These are phyloP conservation scores for Podarcis cretensis DNA, from an alignment of 2,113 vertebrate species.

Conservation along the genomic window DNA sequence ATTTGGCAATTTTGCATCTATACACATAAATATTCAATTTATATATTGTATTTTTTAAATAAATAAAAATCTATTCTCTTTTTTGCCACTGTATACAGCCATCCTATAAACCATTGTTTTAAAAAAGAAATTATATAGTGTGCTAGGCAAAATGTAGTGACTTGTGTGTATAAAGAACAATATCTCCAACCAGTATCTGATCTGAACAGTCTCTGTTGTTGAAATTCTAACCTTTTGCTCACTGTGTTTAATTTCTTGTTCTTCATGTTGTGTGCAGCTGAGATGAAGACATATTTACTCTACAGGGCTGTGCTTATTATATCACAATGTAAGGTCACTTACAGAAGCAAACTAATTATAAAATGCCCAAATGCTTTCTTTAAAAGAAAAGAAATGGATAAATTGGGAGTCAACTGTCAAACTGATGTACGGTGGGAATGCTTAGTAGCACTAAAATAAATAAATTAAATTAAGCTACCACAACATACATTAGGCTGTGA, in stretches of 20 bases:
- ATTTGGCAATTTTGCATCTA: too few species aligned
- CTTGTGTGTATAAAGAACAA: neutral
- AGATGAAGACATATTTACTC: conserved; percentile 20
- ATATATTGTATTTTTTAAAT: too few species aligned
- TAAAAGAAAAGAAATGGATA: conserved; percentile 10
- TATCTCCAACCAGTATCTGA: neutral
- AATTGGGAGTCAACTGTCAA: conserved; percentile 23
- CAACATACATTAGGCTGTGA: neutral
- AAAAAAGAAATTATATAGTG: neutral
- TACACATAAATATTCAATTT: too few species aligned
- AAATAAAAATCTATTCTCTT: too few species aligned
- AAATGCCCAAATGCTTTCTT: conserved; percentile 27
- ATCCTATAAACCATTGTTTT: too few species aligned
- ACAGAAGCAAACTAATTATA: conserved; percentile 48
- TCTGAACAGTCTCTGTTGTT: neutral
- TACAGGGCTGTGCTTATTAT: conserved; percentile 27
- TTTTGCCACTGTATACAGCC: too few species aligned
- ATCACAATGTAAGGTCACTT: conserved; percentile 30
- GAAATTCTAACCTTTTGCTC: conserved; percentile 3
- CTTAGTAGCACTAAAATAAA: conserved; percentile 16
- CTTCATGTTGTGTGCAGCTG: neutral
- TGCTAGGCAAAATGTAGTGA: neutral
- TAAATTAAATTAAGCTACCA: neutral
- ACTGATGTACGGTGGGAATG: neutral
- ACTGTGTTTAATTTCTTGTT: neutral